These are phyloP conservation scores for Sceloporus tristichus DNA, from an alignment of 2,113 vertebrate species.

Conservation along the genomic window DNA sequence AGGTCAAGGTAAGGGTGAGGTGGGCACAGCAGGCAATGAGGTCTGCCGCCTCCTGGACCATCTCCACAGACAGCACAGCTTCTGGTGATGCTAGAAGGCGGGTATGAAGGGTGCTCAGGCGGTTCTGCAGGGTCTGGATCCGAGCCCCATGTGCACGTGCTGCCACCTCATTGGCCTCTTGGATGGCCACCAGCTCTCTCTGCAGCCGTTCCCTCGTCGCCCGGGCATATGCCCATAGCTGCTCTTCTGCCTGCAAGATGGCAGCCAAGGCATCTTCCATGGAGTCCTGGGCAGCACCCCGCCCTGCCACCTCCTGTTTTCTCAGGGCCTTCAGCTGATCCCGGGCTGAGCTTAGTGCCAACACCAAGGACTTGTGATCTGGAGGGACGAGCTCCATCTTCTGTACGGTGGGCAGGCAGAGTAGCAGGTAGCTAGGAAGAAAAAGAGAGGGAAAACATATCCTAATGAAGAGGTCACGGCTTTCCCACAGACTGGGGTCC, in stretches of 20 bases:
- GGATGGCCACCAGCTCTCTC: conserved; percentile 75
- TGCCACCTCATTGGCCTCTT: conserved; percentile 75
- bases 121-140: conserved; percentile 71
- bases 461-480: too few species aligned
- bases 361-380: conserved; percentile 14
- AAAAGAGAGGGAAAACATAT: background rate
- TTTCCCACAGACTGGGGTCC: too few species aligned
- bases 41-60: conserved; percentile 63
- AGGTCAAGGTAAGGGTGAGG: conserved; percentile 76
- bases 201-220: conserved; percentile 78
- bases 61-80: conserved; percentile 2
- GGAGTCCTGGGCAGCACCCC: conserved; percentile 62
- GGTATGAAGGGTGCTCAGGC: conserved; percentile 70
- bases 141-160: conserved; percentile 69
- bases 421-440: too few species aligned
- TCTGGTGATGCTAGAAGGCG: conserved; percentile 55
- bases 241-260: conserved; percentile 75
- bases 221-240: conserved; percentile 78
- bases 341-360: conserved; percentile 71
- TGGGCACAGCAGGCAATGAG: conserved; percentile 73
- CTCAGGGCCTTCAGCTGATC: conserved; percentile 69
- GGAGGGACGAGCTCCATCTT: background rate
- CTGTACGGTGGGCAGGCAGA: background rate
- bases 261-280: conserved; percentile 77
- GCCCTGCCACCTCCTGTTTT: conserved; percentile 66